Evolutionary conservation across 2,113 vertebrate genomes (phyloP), one percentile per base, ranked within the genome.

Genomic region (Trematocara nigrifrons): DNA sequence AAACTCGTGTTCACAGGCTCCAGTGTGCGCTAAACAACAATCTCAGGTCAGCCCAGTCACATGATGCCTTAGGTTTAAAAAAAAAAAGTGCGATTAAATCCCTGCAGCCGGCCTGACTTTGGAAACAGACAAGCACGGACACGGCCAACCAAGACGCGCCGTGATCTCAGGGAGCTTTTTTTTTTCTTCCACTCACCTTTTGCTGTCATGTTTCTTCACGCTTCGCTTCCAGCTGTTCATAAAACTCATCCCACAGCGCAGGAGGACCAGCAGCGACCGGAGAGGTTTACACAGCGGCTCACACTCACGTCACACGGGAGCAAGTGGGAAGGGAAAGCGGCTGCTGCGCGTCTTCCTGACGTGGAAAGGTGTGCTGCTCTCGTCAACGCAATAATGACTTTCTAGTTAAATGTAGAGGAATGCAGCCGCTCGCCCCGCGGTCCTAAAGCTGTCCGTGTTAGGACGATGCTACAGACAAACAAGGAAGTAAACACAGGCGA

Each of bases 221-320:
- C 86, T 95, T 42, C 94, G 91, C 88, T 86, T 95, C 93, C 86
- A 94, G 71, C 66, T 90, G 47, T 22, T 88, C 2, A 95, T 90
- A 84, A 96, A 96, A 95, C 95, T 96, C 96, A 96, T 96, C 49
- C 94, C 94, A 90, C 91, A n/a, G 79, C 71, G 5, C n/a, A 31
- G 49, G 26, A 81, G 47, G 77, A 26, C 45, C 29, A 29, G 88
- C 77, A 54, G 47, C n/a, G n/a, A 6, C 49, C 29, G 18, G 45
- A 84, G 35, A 2, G n/a, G n/a, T 31, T n/a, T 33, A 1, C 71
- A 31, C 69, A 13, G 76, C 47, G 2, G 42, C 11, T 51, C 61
- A 38, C 88, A 6, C 80, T 4, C 12, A 54, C 33, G 6, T 45
- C 53, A 45, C 69, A 53, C 80, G 56, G 45, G 81, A 57, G 9